A percentile compares a stretch with the other conserved stretches of the same genome.
Evolutionary conservation across 2,888 invertebrate genomes (phyloP).

Genomic region (Hylaea fasciaria): DNA sequence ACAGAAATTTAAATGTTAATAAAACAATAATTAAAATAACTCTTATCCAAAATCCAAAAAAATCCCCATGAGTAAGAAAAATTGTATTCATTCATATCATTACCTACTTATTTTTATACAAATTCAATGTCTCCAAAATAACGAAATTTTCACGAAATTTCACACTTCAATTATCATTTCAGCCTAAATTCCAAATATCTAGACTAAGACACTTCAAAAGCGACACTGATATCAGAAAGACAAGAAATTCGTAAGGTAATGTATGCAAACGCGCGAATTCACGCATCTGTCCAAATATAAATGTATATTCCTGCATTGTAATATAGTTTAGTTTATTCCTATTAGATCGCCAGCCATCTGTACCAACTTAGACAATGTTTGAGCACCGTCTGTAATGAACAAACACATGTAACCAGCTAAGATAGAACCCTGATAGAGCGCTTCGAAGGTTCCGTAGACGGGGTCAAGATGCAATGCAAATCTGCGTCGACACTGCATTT

Average conservation of each 20-base stretch:
- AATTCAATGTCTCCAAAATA: no score
- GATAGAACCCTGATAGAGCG: neutral
- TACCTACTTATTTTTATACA: no score
- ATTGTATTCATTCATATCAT: no score
- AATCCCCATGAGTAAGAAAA: no score
- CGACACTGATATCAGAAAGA: constrained; percentile 21
- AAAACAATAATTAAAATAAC: no score
- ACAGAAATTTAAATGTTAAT: no score
- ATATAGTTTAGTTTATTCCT: constrained; percentile 45
- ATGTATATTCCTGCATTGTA: constrained; percentile 16
- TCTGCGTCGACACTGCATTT: no score
- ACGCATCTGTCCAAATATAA: constrained; percentile 31
- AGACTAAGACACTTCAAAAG: constrained; percentile 21
- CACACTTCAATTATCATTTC: neutral
- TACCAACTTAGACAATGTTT: constrained; percentile 48
- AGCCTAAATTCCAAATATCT: constrained; percentile 4
- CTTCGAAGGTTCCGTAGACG: constrained; percentile 6
- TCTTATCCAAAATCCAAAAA: no score
- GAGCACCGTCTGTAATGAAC: constrained; percentile 32
- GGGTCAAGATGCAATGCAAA: neutral
- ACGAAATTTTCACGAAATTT: no score
- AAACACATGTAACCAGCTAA: constrained; percentile 26
- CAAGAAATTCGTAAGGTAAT: constrained; percentile 5
- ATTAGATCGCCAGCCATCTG: constrained; percentile 51
- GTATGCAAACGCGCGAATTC: constrained; percentile 20